Percentiles rank a stretch among this genome's conserved stretches.
phyloP scores from a whole-genome alignment of 2,888 invertebrate genomes.

The Oscheius onirici region DNA sequence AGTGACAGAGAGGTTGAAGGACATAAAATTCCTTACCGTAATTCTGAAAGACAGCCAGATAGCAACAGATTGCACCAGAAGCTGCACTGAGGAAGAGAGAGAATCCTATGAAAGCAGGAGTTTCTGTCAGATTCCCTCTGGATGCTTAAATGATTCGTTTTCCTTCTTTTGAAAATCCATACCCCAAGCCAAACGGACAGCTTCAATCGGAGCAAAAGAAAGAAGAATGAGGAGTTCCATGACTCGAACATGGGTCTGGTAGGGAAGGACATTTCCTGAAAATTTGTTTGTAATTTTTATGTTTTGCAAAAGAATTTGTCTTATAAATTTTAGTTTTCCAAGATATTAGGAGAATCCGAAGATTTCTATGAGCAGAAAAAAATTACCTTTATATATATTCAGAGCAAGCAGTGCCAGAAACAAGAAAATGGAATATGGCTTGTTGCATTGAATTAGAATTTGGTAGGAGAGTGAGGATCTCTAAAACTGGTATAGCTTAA shows the following conservation, averaged over 20 bases:
- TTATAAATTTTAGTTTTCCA: too few species aligned
- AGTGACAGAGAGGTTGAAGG: too few species aligned
- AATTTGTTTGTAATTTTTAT: background rate
- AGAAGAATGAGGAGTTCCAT: conserved; percentile 57
- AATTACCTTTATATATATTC: conserved; percentile 44
- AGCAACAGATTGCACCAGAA: conserved; percentile 37
- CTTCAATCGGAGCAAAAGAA: conserved; percentile 59
- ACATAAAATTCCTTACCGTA: conserved; percentile 34
- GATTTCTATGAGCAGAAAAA: too few species aligned
- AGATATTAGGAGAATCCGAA: too few species aligned
- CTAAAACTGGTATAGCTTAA: conserved; percentile 35
- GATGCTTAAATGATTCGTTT: conserved; percentile 31
- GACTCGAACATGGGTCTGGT: conserved; percentile 55
- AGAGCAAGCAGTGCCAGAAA: conserved; percentile 39
- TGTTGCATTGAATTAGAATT: conserved; percentile 38
- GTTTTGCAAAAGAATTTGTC: background rate
- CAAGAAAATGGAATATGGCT: conserved; percentile 37
- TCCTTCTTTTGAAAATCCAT: background rate
- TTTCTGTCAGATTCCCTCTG: conserved; percentile 48
- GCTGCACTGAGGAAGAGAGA: conserved; percentile 39
- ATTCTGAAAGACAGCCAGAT: conserved; percentile 46
- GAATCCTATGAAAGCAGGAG: conserved; percentile 42
- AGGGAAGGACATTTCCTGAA: conserved; percentile 52
- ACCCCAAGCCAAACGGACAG: conserved; percentile 62
- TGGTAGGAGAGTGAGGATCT: conserved; percentile 49